Percentiles rank a stretch among this genome's conserved stretches.
Conservation (phyloP, 2,888 invertebrate genomes). For the Calliphora vomitoria region DNA sequence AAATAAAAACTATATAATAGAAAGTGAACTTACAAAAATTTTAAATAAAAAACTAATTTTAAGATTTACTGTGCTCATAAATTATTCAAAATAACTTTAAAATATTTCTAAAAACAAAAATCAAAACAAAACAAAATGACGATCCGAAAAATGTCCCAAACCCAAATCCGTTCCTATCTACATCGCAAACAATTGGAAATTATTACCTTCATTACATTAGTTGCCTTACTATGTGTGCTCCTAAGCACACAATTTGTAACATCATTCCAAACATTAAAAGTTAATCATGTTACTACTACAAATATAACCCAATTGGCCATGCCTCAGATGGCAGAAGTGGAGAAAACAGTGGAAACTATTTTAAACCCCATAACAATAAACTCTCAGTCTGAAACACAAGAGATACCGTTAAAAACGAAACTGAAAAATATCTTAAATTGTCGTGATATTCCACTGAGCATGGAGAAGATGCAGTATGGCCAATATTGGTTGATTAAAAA, state of each 20-base stretch:
- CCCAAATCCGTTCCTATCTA: neutral
- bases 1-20: no score
- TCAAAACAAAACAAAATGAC: neutral
- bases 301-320: neutral
- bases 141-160: neutral
- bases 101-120: neutral
- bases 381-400: neutral
- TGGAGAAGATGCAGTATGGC: conserved; percentile 79
- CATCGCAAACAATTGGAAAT: conserved; percentile 45
- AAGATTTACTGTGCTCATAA: neutral
- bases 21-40: neutral
- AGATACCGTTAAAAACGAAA: conserved; percentile 43
- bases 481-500: conserved; percentile 87
- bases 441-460: conserved; percentile 75
- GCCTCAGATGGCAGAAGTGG: neutral
- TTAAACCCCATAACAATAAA: neutral
- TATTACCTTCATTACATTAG: neutral
- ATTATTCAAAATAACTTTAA: neutral
- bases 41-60: neutral
- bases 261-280: neutral
- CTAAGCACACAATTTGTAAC: neutral
- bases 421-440: conserved; percentile 78
- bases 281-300: neutral
- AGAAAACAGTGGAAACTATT: neutral
- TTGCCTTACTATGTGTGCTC: neutral